Percentiles rank a stretch among this genome's conserved stretches.
Evolutionary conservation across 2,113 vertebrate species (phyloP).

Genomic region (Ellobius talpinus): DNA sequence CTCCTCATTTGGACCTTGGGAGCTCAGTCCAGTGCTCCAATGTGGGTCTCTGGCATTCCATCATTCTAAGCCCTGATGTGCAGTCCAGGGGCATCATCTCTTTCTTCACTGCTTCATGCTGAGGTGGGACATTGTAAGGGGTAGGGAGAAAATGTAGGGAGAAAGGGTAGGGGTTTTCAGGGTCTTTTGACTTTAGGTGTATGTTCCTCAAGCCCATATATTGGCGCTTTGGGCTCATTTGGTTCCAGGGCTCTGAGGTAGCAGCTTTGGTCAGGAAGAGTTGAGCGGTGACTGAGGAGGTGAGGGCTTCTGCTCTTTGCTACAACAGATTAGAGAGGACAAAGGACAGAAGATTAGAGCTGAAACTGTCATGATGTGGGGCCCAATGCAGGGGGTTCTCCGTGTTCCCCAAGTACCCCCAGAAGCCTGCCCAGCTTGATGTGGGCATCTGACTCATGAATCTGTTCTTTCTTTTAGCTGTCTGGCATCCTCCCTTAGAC

Average conservation of each 20-base stretch:
- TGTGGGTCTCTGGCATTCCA: too few species aligned
- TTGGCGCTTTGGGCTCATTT: not conserved
- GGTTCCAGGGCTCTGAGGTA: not conserved
- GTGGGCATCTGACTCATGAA: not conserved
- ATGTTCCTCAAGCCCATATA: not conserved
- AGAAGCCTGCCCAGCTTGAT: not conserved
- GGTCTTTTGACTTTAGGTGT: not conserved
- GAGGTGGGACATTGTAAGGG: not conserved
- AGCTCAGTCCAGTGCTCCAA: too few species aligned
- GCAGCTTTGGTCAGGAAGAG: not conserved
- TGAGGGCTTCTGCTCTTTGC: not conserved
- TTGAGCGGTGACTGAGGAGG: not conserved
- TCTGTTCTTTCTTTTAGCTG: not conserved
- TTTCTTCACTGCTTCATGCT: not conserved
- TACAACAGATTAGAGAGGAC: not conserved
- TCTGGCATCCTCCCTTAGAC: not conserved
- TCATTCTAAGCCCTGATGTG: not conserved
- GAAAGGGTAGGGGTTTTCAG: fast-evolving
- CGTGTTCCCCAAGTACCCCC: not conserved
- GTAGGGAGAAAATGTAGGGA: fast-evolving
- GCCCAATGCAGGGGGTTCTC: not conserved
- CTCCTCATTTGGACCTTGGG: too few species aligned
- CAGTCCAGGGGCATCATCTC: not conserved
- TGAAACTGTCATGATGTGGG: not conserved
- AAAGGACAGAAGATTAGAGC: not conserved